These are phyloP conservation scores for Matsumurasca onukii DNA, from an alignment of 1,140 invertebrate species.

Conservation along the genomic window DNA sequence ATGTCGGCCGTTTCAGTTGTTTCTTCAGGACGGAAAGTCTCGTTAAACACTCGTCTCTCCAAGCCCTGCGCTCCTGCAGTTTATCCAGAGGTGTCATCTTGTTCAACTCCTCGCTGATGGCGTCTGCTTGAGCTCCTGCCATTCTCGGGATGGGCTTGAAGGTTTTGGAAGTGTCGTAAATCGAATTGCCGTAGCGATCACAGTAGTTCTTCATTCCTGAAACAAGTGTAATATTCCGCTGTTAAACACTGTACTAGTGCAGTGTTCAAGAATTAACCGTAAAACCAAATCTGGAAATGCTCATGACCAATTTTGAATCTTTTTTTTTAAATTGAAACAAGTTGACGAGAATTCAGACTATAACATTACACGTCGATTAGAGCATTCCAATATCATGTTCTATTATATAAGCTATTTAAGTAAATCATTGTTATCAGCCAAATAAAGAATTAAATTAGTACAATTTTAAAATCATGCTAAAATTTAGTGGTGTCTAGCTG, in stretches of 20 bases:
- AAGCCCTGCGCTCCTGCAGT: conserved; percentile 70
- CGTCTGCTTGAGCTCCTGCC: conserved; percentile 67
- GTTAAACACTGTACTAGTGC: background rate
- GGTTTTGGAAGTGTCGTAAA: conserved; percentile 72
- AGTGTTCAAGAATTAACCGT: background rate
- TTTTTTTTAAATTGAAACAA: background rate
- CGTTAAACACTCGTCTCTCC: conserved; percentile 82
- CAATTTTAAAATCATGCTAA: no score
- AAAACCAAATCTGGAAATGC: background rate
- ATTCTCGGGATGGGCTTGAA: conserved; percentile 74
- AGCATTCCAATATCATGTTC: background rate
- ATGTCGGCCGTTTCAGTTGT: conserved; percentile 55
- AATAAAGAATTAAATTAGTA: no score
- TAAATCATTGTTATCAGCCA: no score
- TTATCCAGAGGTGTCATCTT: conserved; percentile 62
- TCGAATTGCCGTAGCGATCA: conserved; percentile 75
- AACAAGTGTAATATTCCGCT: conserved; percentile 31
- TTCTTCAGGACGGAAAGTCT: conserved; percentile 80
- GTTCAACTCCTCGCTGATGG: conserved; percentile 57
- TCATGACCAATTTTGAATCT: background rate
- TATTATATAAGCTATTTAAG: no score
- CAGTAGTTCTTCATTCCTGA: conserved; percentile 69
- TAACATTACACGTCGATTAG: background rate
- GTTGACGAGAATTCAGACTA: background rate
- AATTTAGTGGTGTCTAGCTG: no score